Conservation (phyloP, 2,113 vertebrate species). For the Athene noctua region DNA sequence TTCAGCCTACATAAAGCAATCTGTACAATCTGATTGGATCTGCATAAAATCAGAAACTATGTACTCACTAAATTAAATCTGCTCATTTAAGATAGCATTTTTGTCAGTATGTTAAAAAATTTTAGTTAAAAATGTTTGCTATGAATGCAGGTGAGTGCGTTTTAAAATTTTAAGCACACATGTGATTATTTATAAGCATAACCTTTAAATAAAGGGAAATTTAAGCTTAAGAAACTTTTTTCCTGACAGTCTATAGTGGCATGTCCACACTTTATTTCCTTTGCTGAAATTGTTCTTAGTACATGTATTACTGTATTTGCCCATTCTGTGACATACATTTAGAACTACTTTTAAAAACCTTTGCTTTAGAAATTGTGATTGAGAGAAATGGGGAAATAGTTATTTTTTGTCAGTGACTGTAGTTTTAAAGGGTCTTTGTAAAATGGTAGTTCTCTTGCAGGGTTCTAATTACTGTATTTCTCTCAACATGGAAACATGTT, state of each 20-base stretch:
- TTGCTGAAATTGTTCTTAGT: neutral
- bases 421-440: neutral
- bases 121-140: neutral
- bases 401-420: neutral
- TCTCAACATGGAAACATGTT: neutral
- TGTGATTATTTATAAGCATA: neutral
- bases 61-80: neutral
- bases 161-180: neutral
- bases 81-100: neutral
- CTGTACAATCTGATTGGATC: neutral
- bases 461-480: neutral
- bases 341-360: neutral
- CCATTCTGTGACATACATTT: neutral
- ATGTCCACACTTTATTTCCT: neutral
- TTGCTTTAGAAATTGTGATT: neutral
- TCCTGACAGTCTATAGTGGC: neutral
- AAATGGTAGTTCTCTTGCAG: neutral
- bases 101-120: neutral
- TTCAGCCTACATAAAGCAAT: neutral
- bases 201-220: neutral
- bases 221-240: neutral
- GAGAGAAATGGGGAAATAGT: neutral
- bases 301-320: neutral
- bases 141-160: neutral
- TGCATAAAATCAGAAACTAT: neutral